A percentile compares a stretch with the other conserved stretches of the same genome.
Conservation (phyloP, 2,888 invertebrate genomes). For the Drosophila nr. perissopoda region DNA sequence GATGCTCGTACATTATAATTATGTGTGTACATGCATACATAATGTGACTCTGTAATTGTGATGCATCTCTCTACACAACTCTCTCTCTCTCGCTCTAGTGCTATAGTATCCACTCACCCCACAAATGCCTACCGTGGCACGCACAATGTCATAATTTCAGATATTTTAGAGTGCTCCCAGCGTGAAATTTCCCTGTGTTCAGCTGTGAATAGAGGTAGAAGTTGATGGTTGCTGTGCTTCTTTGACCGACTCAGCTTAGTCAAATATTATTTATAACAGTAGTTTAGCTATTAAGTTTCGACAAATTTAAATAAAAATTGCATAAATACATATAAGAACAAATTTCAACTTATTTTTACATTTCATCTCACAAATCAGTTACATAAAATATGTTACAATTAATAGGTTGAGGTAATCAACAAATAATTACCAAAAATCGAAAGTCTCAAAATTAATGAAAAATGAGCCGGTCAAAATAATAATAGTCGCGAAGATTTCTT, state of each 20-base stretch:
- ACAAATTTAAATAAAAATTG: background rate
- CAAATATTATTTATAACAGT: background rate
- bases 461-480: background rate
- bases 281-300: background rate
- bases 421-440: background rate
- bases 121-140: conserved; percentile 1
- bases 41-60: background rate
- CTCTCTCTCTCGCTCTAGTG: background rate
- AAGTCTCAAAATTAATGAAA: background rate
- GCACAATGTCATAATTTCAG: conserved; percentile 3
- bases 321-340: background rate
- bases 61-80: conserved; percentile 2
- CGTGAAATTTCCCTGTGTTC: background rate
- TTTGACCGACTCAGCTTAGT: background rate
- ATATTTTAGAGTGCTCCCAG: background rate
- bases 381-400: background rate
- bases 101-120: background rate
- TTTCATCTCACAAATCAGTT: background rate
- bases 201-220: background rate
- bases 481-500: background rate
- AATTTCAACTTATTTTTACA: background rate
- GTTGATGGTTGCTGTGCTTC: background rate
- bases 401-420: background rate
- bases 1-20: background rate
- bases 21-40: background rate